Evolutionary conservation across 2,888 invertebrate genomes (phyloP), one percentile per base, ranked within the genome.

Genomic region (Ichneumoninae sp.): DNA sequence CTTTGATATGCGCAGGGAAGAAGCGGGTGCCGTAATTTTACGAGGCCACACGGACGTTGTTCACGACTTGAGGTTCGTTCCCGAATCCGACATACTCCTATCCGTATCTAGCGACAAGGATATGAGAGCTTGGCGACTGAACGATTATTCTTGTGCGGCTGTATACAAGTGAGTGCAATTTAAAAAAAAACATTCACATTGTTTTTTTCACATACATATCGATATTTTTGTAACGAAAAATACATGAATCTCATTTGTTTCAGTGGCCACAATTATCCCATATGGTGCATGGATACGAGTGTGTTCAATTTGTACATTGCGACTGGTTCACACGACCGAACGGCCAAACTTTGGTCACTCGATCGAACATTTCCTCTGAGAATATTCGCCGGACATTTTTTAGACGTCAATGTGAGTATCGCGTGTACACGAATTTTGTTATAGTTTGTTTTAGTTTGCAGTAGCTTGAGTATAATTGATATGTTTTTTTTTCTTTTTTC

Each of bases 191-290:
- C 13, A 4, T 57, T 10, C 3, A 26, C 57, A 22, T 19, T 0
- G 6, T 52, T 52, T 52, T 52, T 47, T 60, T 52, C 82, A 65
- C 57, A 33, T 74, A n/a, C 3, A 7, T 19, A 13, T 4, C 13
- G 1, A 44, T 30, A 57, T 78, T 47, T 13, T 70, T 16, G 22
- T 0, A 62, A 76, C 57, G 62, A 40, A 62, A 74, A 74, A 40
- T 71, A 10, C 77, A 69, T 52, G 19, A 57, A 62, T 26, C 22
- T 72, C 72, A 60, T 81, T 81, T 76, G 93, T 93, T 94, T 88
- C 90, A 95, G 96, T 89, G 98, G 98, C 44, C 98, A 99, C 93
- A 96, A 96, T 91, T 97, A 97, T 91, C 97, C 98, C 0, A 96
- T 99, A 87, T 98, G 98, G 97, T 97, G 97, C 92, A 95, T 98